phyloP scores from a whole-genome alignment of 2,888 invertebrate species.

The Aleiodes testaceus region DNA sequence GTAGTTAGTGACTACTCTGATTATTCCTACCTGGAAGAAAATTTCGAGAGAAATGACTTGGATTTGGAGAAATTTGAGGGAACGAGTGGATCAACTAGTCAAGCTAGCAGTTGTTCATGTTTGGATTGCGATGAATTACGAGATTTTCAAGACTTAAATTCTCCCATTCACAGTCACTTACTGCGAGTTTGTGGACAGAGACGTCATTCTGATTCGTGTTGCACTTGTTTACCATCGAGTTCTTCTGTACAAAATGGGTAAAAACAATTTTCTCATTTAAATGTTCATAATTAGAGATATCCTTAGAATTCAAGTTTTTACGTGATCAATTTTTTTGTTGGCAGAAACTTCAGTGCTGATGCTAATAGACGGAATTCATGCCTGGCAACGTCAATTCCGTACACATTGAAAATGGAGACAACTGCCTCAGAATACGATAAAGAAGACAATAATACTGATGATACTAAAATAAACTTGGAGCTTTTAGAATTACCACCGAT shows the following conservation, averaged over 20 bases:
- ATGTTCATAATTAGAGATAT: neutral
- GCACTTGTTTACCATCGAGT: conserved; percentile 59
- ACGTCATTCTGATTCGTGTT: conserved; percentile 69
- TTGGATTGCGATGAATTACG: conserved; percentile 66
- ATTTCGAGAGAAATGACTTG: conserved; percentile 64
- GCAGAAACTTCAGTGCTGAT: conserved; percentile 56
- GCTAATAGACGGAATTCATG: conserved; percentile 67
- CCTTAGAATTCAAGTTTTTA: neutral
- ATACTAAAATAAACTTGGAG: conserved; percentile 54
- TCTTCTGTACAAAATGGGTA: conserved; percentile 49
- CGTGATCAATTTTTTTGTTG: conserved; percentile 8
- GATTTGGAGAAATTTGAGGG: conserved; percentile 66
- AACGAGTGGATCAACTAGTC: conserved; percentile 61
- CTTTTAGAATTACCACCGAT: conserved; percentile 64
- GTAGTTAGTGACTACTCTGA: conserved; percentile 92
- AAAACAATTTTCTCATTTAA: conserved; percentile 2
- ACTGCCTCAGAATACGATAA: conserved; percentile 27
- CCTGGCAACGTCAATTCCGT: conserved; percentile 59
- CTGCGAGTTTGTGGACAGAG: conserved; percentile 63
- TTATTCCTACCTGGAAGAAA: conserved; percentile 74
- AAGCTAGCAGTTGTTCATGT: conserved; percentile 68
- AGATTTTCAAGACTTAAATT: conserved; percentile 56
- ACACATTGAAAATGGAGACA: conserved; percentile 46
- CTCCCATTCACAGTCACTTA: conserved; percentile 53
- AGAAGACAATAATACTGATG: conserved; percentile 42